Conservation (phyloP, 2,888 invertebrate genomes). For the Ichneumoninae sp. region DNA sequence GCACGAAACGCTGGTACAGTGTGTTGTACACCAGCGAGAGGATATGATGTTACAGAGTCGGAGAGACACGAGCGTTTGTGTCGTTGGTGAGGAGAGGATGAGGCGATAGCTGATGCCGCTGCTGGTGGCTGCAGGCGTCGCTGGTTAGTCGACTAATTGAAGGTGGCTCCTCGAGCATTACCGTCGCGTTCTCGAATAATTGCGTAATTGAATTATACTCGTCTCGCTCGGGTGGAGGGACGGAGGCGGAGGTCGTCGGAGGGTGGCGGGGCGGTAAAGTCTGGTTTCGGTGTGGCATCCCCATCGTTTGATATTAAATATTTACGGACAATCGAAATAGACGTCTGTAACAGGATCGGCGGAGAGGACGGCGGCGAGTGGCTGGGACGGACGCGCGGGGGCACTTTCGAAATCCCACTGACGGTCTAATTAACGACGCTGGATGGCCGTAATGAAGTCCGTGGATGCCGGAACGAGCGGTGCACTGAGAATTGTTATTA, state of each 20-base stretch:
- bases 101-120: conserved; percentile 32
- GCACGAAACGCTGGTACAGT: too few relatives aligned
- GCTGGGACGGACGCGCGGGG: background rate
- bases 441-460: conserved; percentile 54
- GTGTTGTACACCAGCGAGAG: background rate
- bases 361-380: background rate
- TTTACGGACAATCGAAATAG: background rate
- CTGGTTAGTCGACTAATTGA: conserved; percentile 68
- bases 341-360: conserved; percentile 5
- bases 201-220: conserved; percentile 67
- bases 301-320: background rate
- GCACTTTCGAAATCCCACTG: conserved; percentile 27
- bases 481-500: conserved; percentile 34
- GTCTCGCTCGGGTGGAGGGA: conserved; percentile 7
- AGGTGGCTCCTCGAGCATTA: conserved; percentile 68
- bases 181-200: conserved; percentile 62
- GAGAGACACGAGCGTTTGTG: conserved; percentile 1
- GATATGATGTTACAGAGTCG: conserved; percentile 18
- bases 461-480: conserved; percentile 23
- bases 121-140: conserved; percentile 31
- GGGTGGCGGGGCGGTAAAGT: background rate
- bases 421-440: conserved; percentile 49
- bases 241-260: conserved; percentile 5
- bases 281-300: conserved; percentile 4
- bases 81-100: background rate